These are phyloP conservation scores for Protomyctophum bolini DNA, from an alignment of 2,113 vertebrate species.

Conservation along the genomic window DNA sequence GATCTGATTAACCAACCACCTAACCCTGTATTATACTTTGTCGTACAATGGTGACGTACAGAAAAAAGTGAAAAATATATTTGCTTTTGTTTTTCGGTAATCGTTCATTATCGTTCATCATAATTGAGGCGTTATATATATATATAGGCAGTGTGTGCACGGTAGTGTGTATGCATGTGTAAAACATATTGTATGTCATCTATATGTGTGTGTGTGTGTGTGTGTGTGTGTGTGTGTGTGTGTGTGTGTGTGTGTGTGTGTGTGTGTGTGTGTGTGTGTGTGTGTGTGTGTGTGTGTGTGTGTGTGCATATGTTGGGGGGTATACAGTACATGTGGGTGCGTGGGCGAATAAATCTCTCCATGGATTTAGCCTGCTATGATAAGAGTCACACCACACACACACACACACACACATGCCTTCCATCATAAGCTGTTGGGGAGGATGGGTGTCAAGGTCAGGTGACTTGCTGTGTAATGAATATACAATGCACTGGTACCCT, in stretches of 20 bases:
- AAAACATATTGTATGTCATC: background rate
- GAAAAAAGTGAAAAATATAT: too few species aligned
- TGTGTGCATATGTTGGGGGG: conserved; percentile 23
- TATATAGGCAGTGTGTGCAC: too few species aligned
- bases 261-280: conserved; percentile 9
- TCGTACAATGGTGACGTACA: too few species aligned
- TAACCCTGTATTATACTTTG: too few species aligned
- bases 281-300: conserved; percentile 22
- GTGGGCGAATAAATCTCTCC: conserved; percentile 16
- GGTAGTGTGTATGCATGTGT: too few species aligned
- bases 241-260: conserved; percentile 4
- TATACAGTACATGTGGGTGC: background rate
- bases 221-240: background rate
- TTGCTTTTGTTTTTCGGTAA: too few species aligned
- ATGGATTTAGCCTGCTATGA: conserved; percentile 9
- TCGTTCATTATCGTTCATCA: too few species aligned
- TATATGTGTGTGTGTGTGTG: conserved; percentile 5
- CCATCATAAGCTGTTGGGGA: conserved; percentile 27
- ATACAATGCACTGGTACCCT: conserved; percentile 15
- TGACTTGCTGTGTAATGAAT: conserved; percentile 22
- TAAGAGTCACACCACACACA: background rate
- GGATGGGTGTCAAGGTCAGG: conserved; percentile 45
- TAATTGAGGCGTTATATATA: too few species aligned
- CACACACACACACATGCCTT: conserved; percentile 17
- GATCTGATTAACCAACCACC: too few species aligned